phyloP scores from a whole-genome alignment of 2,888 invertebrate species.

The Lasioglossum oenotherae region DNA sequence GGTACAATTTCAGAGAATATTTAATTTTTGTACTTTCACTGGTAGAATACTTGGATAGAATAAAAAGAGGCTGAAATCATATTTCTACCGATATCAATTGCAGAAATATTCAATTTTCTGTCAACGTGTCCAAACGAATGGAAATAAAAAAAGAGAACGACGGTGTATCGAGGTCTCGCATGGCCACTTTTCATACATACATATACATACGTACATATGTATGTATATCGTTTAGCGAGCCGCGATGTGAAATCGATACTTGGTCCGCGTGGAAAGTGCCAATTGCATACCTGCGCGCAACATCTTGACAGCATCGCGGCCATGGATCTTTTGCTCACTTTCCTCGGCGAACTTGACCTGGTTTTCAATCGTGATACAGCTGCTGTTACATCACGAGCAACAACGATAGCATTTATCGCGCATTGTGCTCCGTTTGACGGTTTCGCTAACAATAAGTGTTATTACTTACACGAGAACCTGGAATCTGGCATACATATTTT shows the following conservation, averaged over 20 bases:
- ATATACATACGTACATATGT: too few relatives aligned
- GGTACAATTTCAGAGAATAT: neutral
- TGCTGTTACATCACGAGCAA: constrained; percentile 33
- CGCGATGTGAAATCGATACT: constrained; percentile 53
- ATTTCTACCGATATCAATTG: too few relatives aligned
- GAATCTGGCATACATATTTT: neutral
- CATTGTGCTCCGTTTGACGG: neutral
- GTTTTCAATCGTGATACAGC: constrained; percentile 56
- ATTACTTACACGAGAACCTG: neutral
- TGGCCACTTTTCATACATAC: too few relatives aligned
- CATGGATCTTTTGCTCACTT: constrained; percentile 50
- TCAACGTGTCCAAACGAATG: neutral
- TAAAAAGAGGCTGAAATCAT: too few relatives aligned
- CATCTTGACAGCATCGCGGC: constrained; percentile 35
- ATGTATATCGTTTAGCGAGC: constrained; percentile 35
- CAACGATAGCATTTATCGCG: constrained; percentile 47
- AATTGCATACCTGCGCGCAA: constrained; percentile 41
- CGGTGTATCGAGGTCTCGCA: too few relatives aligned
- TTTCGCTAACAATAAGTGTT: neutral
- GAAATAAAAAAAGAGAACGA: too few relatives aligned
- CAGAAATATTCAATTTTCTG: too few relatives aligned
- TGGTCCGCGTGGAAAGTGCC: constrained; percentile 19
- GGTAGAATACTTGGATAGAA: too few relatives aligned
- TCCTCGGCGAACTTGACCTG: constrained; percentile 72
- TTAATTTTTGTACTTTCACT: neutral